Base-by-base conservation (phyloP, 2,797 vertebrate genomes). In the Paratrypauchen microcephalus region DNA sequence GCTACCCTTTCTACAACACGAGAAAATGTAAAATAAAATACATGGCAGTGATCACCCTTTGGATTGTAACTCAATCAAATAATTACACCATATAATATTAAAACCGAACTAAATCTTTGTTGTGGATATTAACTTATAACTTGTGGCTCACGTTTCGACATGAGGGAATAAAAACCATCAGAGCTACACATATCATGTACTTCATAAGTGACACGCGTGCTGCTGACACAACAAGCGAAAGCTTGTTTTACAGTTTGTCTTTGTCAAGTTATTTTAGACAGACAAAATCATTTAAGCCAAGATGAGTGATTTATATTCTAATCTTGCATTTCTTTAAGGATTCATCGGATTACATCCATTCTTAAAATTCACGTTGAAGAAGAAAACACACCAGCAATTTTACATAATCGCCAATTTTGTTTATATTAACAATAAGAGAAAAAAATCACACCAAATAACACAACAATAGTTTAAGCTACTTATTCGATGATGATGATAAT, bases 81-180 rank as follows among this genome's bases (percentile, higher is more conserved):
- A 23, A 55, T 23, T 21, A 55, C 52, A 13, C 19, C 72, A 18
- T 56, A 18, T 76, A 54, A 39, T 50, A 63, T 68, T 65, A 60
- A 60, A 78, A 83, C 76, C 76, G 74, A 86, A 83, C 68, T 69
- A 65, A 68, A 36, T 68, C 77, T 73, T 86, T 88, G 92, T 90
- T 88, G 92, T 82, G 86, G 88, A 88, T 90, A 93, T 90, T 83
- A 88, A 79, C 88, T 88, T 83, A 81, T 86, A 73, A 75, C 21
- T 79, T 70, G 67, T 69, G 77, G 86, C 85, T 92, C 88, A 57
- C 58, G 73, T 92, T 90, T 86, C 87, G 72, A 81, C 83, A 81
- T 70, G 73, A 66, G 74, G 82, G 70, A 77, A 78, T 82, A 79
- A 82, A 86, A 83, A 68, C 41, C 77, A 81, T 83, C 78, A 63